These are phyloP conservation scores for Taurulus bubalis DNA, from an alignment of 2,113 vertebrate genomes.

Conservation along the genomic window DNA sequence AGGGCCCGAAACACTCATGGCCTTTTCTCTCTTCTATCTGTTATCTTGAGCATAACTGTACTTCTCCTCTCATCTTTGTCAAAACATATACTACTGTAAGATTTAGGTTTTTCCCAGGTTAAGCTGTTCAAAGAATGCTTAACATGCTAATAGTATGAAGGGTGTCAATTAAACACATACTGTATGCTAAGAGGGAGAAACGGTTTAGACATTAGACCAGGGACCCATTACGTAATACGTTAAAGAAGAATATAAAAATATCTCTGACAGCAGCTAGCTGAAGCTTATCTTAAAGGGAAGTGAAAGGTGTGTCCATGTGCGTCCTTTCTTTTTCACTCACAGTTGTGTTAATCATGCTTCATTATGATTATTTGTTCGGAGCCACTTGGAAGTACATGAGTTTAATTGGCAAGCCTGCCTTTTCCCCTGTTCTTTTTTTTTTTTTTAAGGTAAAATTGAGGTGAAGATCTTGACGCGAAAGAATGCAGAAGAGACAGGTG, in stretches of 20 bases:
- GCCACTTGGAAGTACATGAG: neutral
- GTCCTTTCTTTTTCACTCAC: constrained; percentile 46
- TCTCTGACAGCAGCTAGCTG: neutral
- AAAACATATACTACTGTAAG: constrained; percentile 16
- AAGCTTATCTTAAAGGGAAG: constrained; percentile 11
- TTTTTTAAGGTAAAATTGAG: constrained; percentile 93
- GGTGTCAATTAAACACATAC: neutral
- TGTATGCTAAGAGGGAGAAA: neutral
- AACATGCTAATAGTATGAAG: neutral
- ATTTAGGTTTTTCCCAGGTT: neutral
- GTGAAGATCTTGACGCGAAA: constrained; percentile 92
- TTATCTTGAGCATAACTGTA: constrained; percentile 42
- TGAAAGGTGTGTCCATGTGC: constrained; percentile 45
- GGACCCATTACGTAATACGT: neutral
- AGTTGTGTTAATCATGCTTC: constrained; percentile 45
- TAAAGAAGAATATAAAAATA: neutral
- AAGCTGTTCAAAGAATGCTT: neutral
- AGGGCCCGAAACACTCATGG: constrained; percentile 58
- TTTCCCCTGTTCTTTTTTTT: neutral
- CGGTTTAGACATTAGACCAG: neutral
- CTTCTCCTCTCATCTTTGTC: constrained; percentile 40
- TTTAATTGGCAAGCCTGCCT: neutral
- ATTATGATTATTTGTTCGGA: neutral
- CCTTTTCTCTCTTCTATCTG: constrained; percentile 65
- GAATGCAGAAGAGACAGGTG: constrained; percentile 86